These are phyloP conservation scores for Grammomys dolichurus DNA, from an alignment of 2,113 vertebrate genomes.

Conservation along the genomic window DNA sequence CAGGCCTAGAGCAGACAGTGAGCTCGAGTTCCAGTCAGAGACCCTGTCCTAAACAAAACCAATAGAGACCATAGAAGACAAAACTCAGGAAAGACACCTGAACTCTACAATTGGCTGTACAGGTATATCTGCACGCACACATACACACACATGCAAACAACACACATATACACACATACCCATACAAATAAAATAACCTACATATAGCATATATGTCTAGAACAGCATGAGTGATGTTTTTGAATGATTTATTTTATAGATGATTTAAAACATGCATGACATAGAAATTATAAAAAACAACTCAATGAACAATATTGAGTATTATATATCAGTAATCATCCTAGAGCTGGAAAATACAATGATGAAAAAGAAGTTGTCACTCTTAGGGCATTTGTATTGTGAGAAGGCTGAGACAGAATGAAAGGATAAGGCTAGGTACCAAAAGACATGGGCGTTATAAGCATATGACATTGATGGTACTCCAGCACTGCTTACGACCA, in stretches of 20 bases:
- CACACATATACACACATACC: background rate
- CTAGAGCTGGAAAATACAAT: background rate
- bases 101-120: background rate
- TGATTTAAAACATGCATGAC: constrained; percentile 53
- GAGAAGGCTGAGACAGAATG: constrained; percentile 14
- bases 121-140: background rate
- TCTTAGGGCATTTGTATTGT: background rate
- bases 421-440: background rate
- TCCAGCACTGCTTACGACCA: background rate
- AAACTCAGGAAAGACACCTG: too few species aligned
- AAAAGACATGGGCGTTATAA: background rate
- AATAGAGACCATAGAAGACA: background rate
- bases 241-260: constrained; percentile 15
- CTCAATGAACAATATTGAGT: background rate
- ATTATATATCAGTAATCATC: background rate
- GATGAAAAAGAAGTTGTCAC: background rate
- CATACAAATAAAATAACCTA: background rate
- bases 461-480: background rate
- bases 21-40: background rate
- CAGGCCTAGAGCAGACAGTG: background rate
- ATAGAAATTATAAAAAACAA: constrained; percentile 18
- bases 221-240: constrained; percentile 20
- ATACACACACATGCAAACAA: background rate
- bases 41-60: background rate
- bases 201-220: background rate